A percentile compares a stretch with the other conserved stretches of the same genome.
These are phyloP conservation scores for Drosophila arizonae DNA, from an alignment of 1,140 invertebrate species.

Conservation along the genomic window DNA sequence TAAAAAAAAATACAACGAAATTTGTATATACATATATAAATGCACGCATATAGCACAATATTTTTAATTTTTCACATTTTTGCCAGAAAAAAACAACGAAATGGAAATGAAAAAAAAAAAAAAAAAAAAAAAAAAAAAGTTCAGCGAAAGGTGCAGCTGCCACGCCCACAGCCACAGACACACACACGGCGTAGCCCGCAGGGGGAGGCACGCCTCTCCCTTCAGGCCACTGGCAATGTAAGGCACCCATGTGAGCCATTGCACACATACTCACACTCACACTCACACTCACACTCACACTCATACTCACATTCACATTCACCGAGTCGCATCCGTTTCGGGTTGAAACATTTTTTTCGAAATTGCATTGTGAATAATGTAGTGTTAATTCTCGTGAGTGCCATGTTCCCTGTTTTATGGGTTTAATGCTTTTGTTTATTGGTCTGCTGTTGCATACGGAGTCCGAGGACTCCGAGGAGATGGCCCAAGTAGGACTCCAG, in stretches of 20 bases:
- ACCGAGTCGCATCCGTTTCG: slow-evolving; percentile 47
- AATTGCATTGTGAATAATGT: slow-evolving; percentile 81
- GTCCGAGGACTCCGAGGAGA: slow-evolving; percentile 12
- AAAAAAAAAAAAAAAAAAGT: slow-evolving; percentile 25
- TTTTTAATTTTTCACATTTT: slow-evolving; percentile 78
- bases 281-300: slow-evolving; percentile 48
- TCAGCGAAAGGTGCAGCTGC: slow-evolving; percentile 58
- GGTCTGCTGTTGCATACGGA: slow-evolving; percentile 62
- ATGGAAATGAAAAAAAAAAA: not conserved
- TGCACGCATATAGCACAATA: slow-evolving; percentile 53
- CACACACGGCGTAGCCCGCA: slow-evolving; percentile 13
- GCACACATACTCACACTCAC: slow-evolving; percentile 51
- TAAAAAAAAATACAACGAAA: slow-evolving; percentile 21
- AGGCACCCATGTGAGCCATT: slow-evolving; percentile 70
- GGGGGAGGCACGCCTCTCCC: not conserved
- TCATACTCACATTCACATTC: slow-evolving; percentile 33
- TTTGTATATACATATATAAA: slow-evolving; percentile 22
- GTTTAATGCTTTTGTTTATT: slow-evolving; percentile 81
- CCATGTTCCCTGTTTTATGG: slow-evolving; percentile 79
- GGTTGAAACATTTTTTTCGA: slow-evolving; percentile 73
- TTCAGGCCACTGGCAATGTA: slow-evolving; percentile 48
- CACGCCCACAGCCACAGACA: slow-evolving; percentile 10
- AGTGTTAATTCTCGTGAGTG: slow-evolving; percentile 80
- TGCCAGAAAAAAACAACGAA: slow-evolving; percentile 3
- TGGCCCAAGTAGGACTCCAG: not conserved